Evolutionary conservation across 1,140 invertebrate genomes (phyloP).

Genomic region (Dysdera silvatica): DNA sequence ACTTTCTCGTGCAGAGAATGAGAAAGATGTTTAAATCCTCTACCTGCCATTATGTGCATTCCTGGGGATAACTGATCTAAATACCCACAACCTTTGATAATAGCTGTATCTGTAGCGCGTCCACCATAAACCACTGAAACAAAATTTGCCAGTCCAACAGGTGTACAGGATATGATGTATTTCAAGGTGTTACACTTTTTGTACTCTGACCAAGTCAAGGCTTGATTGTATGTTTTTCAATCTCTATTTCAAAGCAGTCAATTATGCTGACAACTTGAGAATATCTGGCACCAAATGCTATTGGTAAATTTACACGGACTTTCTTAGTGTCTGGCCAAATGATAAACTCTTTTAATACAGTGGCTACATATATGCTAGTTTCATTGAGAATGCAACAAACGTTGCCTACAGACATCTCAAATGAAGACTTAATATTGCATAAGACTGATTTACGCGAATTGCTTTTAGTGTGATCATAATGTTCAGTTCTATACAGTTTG

Average conservation of each 20-base stretch:
- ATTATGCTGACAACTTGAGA: constrained; percentile 18
- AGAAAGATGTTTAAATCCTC: constrained; percentile 30
- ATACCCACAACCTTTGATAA: constrained; percentile 35
- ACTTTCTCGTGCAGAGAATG: not conserved
- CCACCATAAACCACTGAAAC: constrained; percentile 37
- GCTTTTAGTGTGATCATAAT: not conserved
- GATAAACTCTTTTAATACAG: not conserved
- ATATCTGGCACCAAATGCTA: not conserved
- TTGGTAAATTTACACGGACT: not conserved
- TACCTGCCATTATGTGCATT: constrained; percentile 31
- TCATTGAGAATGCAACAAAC: not conserved
- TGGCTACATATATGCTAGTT: not conserved
- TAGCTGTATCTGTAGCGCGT: constrained; percentile 34
- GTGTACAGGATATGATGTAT: constrained; percentile 38
- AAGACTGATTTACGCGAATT: not conserved
- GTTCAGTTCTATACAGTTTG: not conserved
- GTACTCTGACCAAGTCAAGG: constrained; percentile 26
- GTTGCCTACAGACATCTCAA: not conserved
- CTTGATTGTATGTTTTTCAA: constrained; percentile 26
- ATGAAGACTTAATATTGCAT: not conserved
- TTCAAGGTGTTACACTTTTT: constrained; percentile 34
- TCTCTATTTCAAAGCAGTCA: constrained; percentile 30
- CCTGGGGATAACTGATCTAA: constrained; percentile 32
- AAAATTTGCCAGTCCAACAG: constrained; percentile 36
- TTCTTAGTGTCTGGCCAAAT: not conserved